Percentiles rank a stretch among this genome's conserved stretches.
These are phyloP conservation scores for Gallinago stenura DNA, from an alignment of 2,797 vertebrate species.

Conservation along the genomic window DNA sequence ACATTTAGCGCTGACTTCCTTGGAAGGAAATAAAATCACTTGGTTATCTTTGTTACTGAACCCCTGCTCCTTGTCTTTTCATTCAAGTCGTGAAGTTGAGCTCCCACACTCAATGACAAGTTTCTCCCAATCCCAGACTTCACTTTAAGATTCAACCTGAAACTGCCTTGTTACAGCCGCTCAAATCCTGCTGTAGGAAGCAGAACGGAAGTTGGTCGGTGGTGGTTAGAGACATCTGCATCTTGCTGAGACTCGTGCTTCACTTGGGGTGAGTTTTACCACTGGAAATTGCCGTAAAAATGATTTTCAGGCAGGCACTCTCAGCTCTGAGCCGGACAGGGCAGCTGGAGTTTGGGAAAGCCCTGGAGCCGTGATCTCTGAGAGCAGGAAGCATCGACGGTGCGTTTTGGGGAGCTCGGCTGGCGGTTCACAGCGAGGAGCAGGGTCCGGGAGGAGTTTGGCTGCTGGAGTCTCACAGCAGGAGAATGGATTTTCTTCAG, in stretches of 20 bases:
- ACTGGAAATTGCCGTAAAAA: background rate
- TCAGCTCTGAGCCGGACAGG: background rate
- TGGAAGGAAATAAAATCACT: constrained; percentile 24
- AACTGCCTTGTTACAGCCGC: background rate
- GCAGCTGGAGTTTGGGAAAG: background rate
- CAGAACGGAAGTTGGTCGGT: background rate
- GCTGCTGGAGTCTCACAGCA: background rate
- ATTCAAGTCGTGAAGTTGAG: background rate
- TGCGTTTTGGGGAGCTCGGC: background rate
- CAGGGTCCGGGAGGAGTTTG: background rate
- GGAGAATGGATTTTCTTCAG: background rate
- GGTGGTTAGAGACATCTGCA: background rate
- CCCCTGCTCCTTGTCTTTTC: background rate
- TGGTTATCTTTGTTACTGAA: background rate
- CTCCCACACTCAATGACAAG: background rate
- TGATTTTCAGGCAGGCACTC: rapidly evolving
- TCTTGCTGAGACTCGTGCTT: background rate
- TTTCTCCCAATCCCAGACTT: background rate
- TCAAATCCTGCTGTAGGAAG: background rate
- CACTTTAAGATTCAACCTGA: background rate
- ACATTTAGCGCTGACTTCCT: background rate
- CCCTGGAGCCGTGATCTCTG: background rate
- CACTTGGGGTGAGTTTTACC: background rate
- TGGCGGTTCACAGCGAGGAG: background rate
- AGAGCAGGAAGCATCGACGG: rapidly evolving